These are phyloP conservation scores for Sebastes dallii DNA, from an alignment of 2,797 vertebrate species.

Conservation along the genomic window DNA sequence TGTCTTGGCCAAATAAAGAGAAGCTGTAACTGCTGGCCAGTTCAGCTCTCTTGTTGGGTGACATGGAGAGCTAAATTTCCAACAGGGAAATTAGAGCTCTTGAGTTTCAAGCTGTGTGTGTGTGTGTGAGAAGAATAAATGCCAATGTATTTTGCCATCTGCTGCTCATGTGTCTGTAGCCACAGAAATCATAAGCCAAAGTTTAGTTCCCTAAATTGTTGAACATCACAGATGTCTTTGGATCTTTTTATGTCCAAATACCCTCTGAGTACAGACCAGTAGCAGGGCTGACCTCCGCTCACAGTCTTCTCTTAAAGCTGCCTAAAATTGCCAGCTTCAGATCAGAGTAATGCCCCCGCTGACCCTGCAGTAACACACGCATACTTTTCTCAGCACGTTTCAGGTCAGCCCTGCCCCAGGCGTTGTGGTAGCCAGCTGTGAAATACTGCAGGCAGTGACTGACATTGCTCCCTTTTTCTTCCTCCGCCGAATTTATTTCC, in stretches of 20 bases:
- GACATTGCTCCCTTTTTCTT: neutral
- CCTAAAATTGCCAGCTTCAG: neutral
- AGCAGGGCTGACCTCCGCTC: neutral
- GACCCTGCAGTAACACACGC: neutral
- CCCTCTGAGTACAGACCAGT: neutral
- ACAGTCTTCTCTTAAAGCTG: neutral
- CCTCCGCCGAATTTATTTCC: neutral
- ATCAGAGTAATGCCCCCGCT: neutral
- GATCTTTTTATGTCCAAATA: neutral
- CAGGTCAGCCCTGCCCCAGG: constrained; percentile 10
- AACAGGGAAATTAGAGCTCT: neutral
- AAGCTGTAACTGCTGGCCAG: neutral
- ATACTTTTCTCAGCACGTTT: neutral
- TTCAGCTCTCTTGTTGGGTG: neutral
- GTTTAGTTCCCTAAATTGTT: neutral
- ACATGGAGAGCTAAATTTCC: neutral
- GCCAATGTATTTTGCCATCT: neutral
- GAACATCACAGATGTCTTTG: neutral
- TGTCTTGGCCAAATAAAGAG: neutral
- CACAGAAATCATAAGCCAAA: neutral
- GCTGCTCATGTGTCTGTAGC: neutral
- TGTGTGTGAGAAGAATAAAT: too few species aligned
- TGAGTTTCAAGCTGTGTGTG: neutral
- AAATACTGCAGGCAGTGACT: constrained; percentile 43
- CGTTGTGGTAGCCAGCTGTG: constrained; percentile 22